phyloP scores from a whole-genome alignment of 2,888 invertebrate genomes.

The Caenorhabditis panamensis region DNA sequence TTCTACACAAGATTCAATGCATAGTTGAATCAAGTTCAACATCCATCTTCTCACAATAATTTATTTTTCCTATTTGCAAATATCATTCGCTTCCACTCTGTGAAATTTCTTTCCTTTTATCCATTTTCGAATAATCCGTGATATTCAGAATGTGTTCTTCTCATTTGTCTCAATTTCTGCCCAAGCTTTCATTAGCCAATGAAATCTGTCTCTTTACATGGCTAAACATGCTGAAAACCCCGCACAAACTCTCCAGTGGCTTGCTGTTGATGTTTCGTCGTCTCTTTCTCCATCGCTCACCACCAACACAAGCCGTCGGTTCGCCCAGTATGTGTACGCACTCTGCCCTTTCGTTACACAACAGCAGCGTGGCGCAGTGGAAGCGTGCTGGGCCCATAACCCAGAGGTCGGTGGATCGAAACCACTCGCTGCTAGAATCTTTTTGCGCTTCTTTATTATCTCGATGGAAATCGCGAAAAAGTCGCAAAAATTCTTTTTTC shows the following conservation, averaged over 20 bases:
- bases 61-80: too few relatives aligned
- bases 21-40: too few relatives aligned
- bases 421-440: slow-evolving; percentile 76
- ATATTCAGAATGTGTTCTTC: too few relatives aligned
- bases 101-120: too few relatives aligned
- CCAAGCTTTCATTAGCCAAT: too few relatives aligned
- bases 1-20: slow-evolving; percentile 29
- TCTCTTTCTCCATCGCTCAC: neutral
- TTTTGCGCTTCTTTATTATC: neutral
- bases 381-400: slow-evolving; percentile 90
- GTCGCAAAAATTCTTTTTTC: too few relatives aligned
- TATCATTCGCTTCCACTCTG: too few relatives aligned
- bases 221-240: too few relatives aligned
- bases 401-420: slow-evolving; percentile 89
- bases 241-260: too few relatives aligned
- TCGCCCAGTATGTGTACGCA: neutral
- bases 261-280: neutral
- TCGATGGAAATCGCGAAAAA: neutral
- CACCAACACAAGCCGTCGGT: neutral
- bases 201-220: too few relatives aligned
- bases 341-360: neutral
- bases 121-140: too few relatives aligned
- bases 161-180: too few relatives aligned
- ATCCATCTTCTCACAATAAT: neutral
- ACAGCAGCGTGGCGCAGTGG: slow-evolving; percentile 89